Base-by-base conservation (phyloP, 2,113 vertebrate species). In the Tyto alba region DNA sequence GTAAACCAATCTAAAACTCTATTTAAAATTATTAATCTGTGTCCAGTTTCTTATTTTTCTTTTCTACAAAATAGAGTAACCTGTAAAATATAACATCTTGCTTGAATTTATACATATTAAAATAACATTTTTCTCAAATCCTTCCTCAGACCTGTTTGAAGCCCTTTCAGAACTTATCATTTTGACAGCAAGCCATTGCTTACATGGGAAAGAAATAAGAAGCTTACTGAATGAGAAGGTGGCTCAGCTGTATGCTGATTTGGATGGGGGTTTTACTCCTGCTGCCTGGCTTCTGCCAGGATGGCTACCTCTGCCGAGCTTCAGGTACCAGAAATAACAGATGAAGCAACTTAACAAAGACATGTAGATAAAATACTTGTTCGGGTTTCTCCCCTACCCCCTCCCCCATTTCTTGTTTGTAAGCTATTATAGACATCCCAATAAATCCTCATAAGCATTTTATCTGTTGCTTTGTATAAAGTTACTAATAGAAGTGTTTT, bases 241-340 rank as follows among this genome's bases (percentile, higher is more conserved):
- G 93, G 99, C 99, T 20, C 99, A 99, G 93, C 98, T 99, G 11
- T 99, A 99, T 2, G 98, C 99, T 0, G 99, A 99, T 92, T 94
- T 99, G 97, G 99, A 99, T 30, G 99, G 99, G 38, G 99, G 99
- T 9, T 99, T 99, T 91, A 99, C 98, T 77, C 99, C 99, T 0
- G 99, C 98, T 11, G 99, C 99, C 62, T 99, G 99, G 99, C 98
- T 99, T 3, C 97, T 99, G 94, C 99, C 99, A 0, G 98, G 98
- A 8, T 99, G 99, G 99, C 97, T 99, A 36, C 99, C 99, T 40
- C 97, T 99, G 94, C 99, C 99, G 3, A 99, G 99, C 95, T 99
- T 99, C 98, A 99, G 99, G 99, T 99, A 97, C 45, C 73, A 55
- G 45, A 81, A 76, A 16, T 18, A 66, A 34, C 45, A 66, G 13